These are phyloP conservation scores for Xyliphius kryptos DNA, from an alignment of 2,113 vertebrate genomes.

Conservation along the genomic window DNA sequence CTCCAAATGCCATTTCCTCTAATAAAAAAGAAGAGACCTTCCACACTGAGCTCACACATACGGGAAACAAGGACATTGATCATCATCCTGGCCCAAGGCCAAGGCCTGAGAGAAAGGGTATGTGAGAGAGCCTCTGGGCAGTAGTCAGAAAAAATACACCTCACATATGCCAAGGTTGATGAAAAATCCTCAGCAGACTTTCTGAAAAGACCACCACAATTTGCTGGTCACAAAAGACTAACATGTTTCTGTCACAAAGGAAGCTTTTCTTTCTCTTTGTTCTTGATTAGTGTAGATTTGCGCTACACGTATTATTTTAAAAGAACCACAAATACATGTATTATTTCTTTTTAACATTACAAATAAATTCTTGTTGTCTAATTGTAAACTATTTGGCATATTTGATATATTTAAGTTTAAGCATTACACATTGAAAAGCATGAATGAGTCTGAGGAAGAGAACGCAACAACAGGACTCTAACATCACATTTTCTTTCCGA, in stretches of 20 bases:
- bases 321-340: too few relatives aligned
- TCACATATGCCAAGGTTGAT: constrained; percentile 59
- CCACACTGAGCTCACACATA: constrained; percentile 52
- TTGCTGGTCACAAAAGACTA: constrained; percentile 40
- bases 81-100: constrained; percentile 76
- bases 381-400: too few relatives aligned
- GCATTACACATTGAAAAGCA: too few relatives aligned
- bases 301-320: too few relatives aligned
- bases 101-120: constrained; percentile 55
- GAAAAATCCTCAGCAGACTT: constrained; percentile 42
- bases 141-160: constrained; percentile 57
- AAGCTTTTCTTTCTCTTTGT: not conserved
- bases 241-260: constrained; percentile 25
- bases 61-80: constrained; percentile 70
- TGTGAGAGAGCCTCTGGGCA: constrained; percentile 48
- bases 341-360: too few relatives aligned
- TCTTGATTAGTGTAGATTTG: not conserved
- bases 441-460: too few relatives aligned
- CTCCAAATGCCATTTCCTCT: constrained; percentile 66
- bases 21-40: constrained; percentile 59
- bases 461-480: too few relatives aligned
- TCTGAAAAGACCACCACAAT: constrained; percentile 44
- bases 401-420: too few relatives aligned
- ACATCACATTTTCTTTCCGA: constrained; percentile 15
- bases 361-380: too few relatives aligned